Evolutionary conservation across 1,140 invertebrate species (phyloP), one percentile per base, ranked within the genome.

Genomic region (Dendroctonus valens): DNA sequence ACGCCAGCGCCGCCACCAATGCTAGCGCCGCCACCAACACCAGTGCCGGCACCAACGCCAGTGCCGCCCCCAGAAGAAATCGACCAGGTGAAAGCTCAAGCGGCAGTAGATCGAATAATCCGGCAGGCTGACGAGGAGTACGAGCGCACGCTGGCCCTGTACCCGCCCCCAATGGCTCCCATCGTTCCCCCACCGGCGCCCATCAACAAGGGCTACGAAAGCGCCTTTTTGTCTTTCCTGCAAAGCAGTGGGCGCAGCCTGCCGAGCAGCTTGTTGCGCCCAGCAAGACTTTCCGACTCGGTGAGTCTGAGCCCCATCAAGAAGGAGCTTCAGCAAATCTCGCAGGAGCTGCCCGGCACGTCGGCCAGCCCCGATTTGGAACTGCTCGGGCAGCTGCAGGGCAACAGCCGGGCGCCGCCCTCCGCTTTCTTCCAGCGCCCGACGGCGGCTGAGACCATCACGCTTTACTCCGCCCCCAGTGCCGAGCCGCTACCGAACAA

Each of bases 41-140:
- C 4, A 14, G 3, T 12, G 12, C 8, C 37, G 8, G 9, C 9
- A 1, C 15, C 9, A 41, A 6, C 40, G 26, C 15, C 11, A 3
- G 4, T 7, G 6, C 41, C 42, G 5, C 14, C 61, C 40, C 41
- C n/a, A 11, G 41, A 67, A 8, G 12, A 39, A 42, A n/a, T 57
- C 14, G 57, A 65, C 57, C 12, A 26, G 51, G 41, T 11, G 39
- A 50, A 65, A 60, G 61, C 59, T 5, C 70, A 76, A 61, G 52
- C 73, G 8, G 69, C 71, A 55, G 75, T 77, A 12, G 74, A 77
- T 26, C 68, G 70, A 51, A 77, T 77, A 48, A 77, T 77, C 8
- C 67, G 69, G 14, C 65, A 70, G 39, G 75, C 74, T 3, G 68
- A 65, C 7, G 69, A 74, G 55, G 75, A 77, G 67, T 73, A 76